Conservation (phyloP, 2,888 invertebrate species). For the Glaucopsyche alexis region DNA sequence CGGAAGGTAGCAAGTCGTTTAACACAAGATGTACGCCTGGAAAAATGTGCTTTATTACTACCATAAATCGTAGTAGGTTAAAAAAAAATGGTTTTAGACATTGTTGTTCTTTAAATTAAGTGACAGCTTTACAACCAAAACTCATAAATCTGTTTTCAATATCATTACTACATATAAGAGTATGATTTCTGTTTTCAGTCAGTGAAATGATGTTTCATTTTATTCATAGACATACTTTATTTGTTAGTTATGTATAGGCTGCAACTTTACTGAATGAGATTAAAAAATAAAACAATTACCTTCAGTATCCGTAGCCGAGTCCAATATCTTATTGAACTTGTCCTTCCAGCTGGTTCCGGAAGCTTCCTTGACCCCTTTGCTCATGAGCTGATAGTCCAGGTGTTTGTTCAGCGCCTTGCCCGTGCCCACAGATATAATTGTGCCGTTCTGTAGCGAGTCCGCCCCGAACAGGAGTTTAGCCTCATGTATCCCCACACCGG, state of each 20-base stretch:
- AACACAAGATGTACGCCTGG: slow-evolving; percentile 88
- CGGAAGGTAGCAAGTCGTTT: slow-evolving; percentile 86
- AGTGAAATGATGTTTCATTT: too few relatives aligned
- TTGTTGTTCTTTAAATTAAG: too few relatives aligned
- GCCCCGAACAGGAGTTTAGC: slow-evolving; percentile 90
- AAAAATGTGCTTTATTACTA: neutral
- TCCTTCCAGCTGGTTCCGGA: slow-evolving; percentile 83
- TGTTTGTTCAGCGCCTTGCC: slow-evolving; percentile 76
- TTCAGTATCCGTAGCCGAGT: slow-evolving; percentile 93
- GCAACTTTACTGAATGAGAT: too few relatives aligned
- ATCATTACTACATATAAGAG: too few relatives aligned
- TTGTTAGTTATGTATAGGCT: too few relatives aligned
- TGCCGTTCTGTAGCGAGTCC: slow-evolving; percentile 81
- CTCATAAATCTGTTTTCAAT: too few relatives aligned
- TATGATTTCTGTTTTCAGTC: too few relatives aligned
- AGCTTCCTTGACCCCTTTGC: slow-evolving; percentile 46
- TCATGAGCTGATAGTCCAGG: slow-evolving; percentile 51
- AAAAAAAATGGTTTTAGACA: too few relatives aligned
- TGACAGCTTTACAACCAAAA: too few relatives aligned
- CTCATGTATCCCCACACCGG: slow-evolving; percentile 93
- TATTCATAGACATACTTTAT: too few relatives aligned
- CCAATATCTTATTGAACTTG: slow-evolving; percentile 89
- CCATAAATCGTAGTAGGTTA: too few relatives aligned
- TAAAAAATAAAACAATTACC: slow-evolving; percentile 61
- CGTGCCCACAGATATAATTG: slow-evolving; percentile 92